Evolutionary conservation across 1,140 invertebrate species (phyloP).

Genomic region (Oncopodura yosiiana): DNA sequence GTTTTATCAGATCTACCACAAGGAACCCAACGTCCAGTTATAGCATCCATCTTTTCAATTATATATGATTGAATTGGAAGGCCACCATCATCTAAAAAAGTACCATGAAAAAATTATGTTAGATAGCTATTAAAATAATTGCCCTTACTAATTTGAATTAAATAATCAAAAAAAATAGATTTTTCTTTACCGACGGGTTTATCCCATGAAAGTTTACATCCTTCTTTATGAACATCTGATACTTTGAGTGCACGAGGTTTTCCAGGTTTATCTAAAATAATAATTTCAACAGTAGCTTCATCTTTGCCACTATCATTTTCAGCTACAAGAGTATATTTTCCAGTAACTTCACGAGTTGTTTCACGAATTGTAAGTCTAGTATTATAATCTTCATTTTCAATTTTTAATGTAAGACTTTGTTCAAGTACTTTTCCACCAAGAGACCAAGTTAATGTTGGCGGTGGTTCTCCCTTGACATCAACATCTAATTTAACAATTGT

Average conservation of each 20-base stretch:
- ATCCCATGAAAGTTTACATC: slow-evolving; percentile 89
- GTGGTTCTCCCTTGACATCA: slow-evolving; percentile 89
- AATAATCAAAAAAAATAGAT: neutral
- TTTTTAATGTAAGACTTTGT: slow-evolving; percentile 53
- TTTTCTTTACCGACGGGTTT: too few species aligned
- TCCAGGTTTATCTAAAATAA: slow-evolving; percentile 85
- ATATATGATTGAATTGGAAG: slow-evolving; percentile 79
- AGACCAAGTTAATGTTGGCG: slow-evolving; percentile 82
- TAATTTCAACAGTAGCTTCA: slow-evolving; percentile 87
- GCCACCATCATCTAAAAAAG: slow-evolving; percentile 70
- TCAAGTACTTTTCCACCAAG: slow-evolving; percentile 59
- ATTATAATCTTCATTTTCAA: slow-evolving; percentile 89
- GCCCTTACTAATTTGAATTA: neutral
- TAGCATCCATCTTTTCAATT: slow-evolving; percentile 83
- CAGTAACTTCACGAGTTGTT: slow-evolving; percentile 69
- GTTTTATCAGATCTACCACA: slow-evolving; percentile 75
- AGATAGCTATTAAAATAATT: too few species aligned
- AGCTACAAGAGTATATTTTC: slow-evolving; percentile 81
- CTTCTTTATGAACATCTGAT: slow-evolving; percentile 84
- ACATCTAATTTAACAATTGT: slow-evolving; percentile 84
- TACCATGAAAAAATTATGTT: neutral
- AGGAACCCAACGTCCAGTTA: slow-evolving; percentile 77
- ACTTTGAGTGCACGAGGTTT: slow-evolving; percentile 89
- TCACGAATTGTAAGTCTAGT: slow-evolving; percentile 74
- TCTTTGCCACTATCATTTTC: slow-evolving; percentile 87